Base-by-base conservation (phyloP, 2,888 invertebrate species). In the Aleiodes testaceus region DNA sequence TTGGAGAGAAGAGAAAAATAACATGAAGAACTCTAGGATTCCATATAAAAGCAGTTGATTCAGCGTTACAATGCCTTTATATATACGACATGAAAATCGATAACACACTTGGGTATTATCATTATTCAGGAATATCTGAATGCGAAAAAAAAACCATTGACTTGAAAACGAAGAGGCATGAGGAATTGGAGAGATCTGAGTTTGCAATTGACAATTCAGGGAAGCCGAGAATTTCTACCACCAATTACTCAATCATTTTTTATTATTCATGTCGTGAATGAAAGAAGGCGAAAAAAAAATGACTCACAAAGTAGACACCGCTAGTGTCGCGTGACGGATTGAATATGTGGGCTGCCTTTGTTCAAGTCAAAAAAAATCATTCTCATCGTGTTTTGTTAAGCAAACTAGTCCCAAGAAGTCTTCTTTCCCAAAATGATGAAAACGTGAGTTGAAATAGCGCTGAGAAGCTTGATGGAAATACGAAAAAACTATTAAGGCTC, bases 251-350 rank as follows among this genome's bases (percentile, higher is more conserved):
- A 59, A 59, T 59, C 59, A 59, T 59, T 59, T 59, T 42, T 59
- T 59, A 59, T 59, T 59, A 59, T 59, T 59, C 59, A 59, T 36
- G 59, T 36, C 59, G 36, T 59, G 59, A 18, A 59, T 59, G 14
- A 11, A 36, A 16, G 14, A 42, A 59, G 14, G 42, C 22, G 20
- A 50, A 18, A 50, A 55, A 59, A 59, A 59, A 18, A 2, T 59
- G 59, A 59, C 59, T 59, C 59, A 59, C 59, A 59, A 59, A 59
- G 59, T 59, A 59, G 59, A 59, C 18, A 59, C 59, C 59, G 59
- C 59, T 9, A 6, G 36, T 36, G 59, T 59, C 59, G 59, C 59
- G 59, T 59, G 59, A 59, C 59, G 36, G 59, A 59, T 59, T 36
- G 59, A 59, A 36, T 59, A 36, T 59, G 59, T 59, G 59, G 59